Conservation (phyloP, 2,113 vertebrate genomes). For the Spea bombifrons region DNA sequence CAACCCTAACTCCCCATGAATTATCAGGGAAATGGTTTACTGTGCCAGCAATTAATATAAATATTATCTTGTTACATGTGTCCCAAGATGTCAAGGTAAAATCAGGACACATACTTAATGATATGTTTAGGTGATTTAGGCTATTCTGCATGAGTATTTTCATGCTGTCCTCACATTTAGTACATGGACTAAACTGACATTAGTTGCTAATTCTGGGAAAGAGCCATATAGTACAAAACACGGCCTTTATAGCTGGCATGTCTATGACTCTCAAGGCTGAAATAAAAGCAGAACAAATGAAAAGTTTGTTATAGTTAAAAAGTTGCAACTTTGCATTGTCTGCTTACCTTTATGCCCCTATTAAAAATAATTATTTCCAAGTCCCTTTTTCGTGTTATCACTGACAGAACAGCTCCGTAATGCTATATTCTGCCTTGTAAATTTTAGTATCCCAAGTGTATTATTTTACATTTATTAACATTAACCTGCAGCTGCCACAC, state of each 20-base stretch:
- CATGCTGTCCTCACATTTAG: neutral
- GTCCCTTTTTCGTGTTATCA: too few species aligned
- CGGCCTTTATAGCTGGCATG: neutral
- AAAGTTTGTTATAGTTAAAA: too few species aligned
- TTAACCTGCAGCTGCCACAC: too few species aligned
- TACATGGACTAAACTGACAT: conserved; percentile 13
- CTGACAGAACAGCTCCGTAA: too few species aligned
- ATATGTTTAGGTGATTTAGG: conserved; percentile 20
- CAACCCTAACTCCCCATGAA: conserved; percentile 15
- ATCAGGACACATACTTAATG: conserved; percentile 33
- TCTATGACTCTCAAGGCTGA: neutral
- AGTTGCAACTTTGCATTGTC: too few species aligned
- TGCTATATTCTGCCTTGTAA: too few species aligned
- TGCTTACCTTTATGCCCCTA: too few species aligned
- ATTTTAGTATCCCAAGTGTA: too few species aligned
- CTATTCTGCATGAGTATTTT: neutral
- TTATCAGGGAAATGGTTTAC: conserved; percentile 42
- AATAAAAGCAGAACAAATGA: neutral
- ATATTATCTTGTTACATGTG: conserved; percentile 39
- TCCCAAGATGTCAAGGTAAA: conserved; percentile 41
- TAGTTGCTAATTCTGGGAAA: neutral
- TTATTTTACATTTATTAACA: too few species aligned
- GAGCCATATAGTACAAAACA: neutral
- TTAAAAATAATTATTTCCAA: too few species aligned
- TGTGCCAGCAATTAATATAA: conserved; percentile 41